Percentiles rank a stretch among this genome's conserved stretches.
Conservation (phyloP, 2,888 invertebrate species). For the Augochlorella aurata region DNA sequence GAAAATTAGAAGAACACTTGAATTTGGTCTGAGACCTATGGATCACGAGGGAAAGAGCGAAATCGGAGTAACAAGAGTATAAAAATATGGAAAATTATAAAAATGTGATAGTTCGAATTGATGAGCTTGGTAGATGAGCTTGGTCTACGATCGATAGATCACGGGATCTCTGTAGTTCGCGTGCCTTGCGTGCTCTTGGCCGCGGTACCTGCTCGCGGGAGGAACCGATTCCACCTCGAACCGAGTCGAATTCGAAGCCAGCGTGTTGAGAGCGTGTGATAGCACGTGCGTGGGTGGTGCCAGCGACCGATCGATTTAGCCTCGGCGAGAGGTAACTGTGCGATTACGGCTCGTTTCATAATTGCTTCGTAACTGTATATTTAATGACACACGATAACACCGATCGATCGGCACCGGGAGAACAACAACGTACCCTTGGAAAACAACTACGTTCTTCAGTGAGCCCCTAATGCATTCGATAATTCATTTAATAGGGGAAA, state of each 20-base stretch:
- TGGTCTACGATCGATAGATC: neutral
- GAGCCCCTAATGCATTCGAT: neutral
- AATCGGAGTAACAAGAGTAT: too few species aligned
- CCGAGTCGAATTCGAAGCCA: slow-evolving; percentile 25
- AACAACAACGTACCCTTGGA: neutral
- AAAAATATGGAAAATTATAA: too few species aligned
- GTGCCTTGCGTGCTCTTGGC: neutral
- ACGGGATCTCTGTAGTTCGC: neutral
- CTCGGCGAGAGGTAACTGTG: neutral
- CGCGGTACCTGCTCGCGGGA: slow-evolving; percentile 31
- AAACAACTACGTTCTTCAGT: neutral
- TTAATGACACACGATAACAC: neutral
- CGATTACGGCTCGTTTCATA: slow-evolving; percentile 7
- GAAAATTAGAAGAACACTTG: neutral
- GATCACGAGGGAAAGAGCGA: too few species aligned
- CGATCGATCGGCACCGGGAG: neutral
- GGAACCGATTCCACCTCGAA: slow-evolving; percentile 20
- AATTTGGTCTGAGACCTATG: neutral
- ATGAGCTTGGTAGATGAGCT: too few species aligned
- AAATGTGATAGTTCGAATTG: too few species aligned
- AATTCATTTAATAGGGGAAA: neutral
- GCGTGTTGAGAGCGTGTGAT: slow-evolving; percentile 8
- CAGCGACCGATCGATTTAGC: slow-evolving; percentile 32
- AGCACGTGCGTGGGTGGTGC: slow-evolving; percentile 26
- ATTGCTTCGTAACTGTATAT: slow-evolving; percentile 1